Base-by-base conservation (phyloP, 35 echinoderm and acorn worm species). In the Diadema setosum region DNA sequence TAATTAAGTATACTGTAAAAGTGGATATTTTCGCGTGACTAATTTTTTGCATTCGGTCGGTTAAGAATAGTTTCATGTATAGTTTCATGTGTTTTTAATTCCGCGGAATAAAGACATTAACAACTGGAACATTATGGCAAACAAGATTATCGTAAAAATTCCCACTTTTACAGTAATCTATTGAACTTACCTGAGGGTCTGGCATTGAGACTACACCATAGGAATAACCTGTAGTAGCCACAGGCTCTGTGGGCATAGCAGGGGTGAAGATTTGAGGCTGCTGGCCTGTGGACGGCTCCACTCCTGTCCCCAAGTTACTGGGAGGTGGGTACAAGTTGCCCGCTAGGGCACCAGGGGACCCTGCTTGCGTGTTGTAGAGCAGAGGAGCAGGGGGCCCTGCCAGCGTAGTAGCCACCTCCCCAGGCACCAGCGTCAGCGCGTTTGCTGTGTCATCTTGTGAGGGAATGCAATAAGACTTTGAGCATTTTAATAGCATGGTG, bases 191-290 rank as follows among this genome's bases (percentile, higher is more conserved):
- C 70, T 76, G 70, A 18, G 70, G 70, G 2, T 40, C 70, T 33
- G 70, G 70, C 8, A 17, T 36, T 14, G 70, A 76, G 6, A 43
- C 33, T 35, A 76, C 70, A 25, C 70, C 70, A 76, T 76, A 76
- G 6, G 70, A 76, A 21, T 76, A 76, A 32, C 70, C 70, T 20
- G 39, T 23, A 0, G 70, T 36, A 5, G 23, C 37, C 32, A 21
- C 70, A 12, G 70, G 70, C 70, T 76, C 70, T 33, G 70, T 20
- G 7, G 70, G 70, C 39, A 76, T 14, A 20, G 70, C 37, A 9
- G 70, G 70, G 7, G 70, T 76, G 70, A 76, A 76, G 32, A 76
- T 76, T 40, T 76, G 70, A 33, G 70, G 70, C 39, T 36, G 70
- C 32, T 36, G 70, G 8, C 32, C 70, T 40, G 43, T 42, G 70